Evolutionary conservation across 2,797 vertebrate species (phyloP), one percentile per base, ranked within the genome.

Genomic region (Anableps anableps): DNA sequence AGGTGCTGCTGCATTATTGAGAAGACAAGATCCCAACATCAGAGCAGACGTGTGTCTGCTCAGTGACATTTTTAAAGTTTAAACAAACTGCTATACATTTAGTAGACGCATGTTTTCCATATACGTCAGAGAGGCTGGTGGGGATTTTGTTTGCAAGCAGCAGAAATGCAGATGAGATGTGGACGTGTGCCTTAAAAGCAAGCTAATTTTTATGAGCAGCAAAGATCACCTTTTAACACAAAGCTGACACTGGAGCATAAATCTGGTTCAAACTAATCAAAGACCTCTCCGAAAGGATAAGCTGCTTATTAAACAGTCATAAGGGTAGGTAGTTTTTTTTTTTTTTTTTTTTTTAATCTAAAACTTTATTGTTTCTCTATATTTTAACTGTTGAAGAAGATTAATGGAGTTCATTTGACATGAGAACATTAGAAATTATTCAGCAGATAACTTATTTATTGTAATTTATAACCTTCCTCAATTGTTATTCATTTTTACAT

Each of bases 1-100:
- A 85, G 83, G 82, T 81, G 85, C 58, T 84, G 82, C 83, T 91
- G 89, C 83, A 88, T 92, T 88, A 88, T 90, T 77, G 82, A 92
- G 71, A 79, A 79, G 86, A 86, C 85, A 83, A 76, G 85, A 90
- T 81, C 81, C 50, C 19, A 47, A 41, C 47, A 48, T 74, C 76
- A 77, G 43, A 78, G 51, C 62, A 81, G 75, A 64, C 70, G 81
- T 86, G 34, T 90, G 76, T 86, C 80, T 85, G 83, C 88, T 89
- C 83, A 79, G 51, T 72, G 78, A 77, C 47, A 71, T 77, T 76
- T 75, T 80, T 36, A 74, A 50, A 82, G 62, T 74, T 72, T 58
- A 8, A 45, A 48, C n/a, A n/a, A 82, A 84, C 23, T 0, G 41
- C 5, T 31, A 17, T 0, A 62, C 16, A 34, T 64, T 34, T 34